These are phyloP conservation scores for Apoda limacodes DNA, from an alignment of 2,888 invertebrate species.

Conservation along the genomic window DNA sequence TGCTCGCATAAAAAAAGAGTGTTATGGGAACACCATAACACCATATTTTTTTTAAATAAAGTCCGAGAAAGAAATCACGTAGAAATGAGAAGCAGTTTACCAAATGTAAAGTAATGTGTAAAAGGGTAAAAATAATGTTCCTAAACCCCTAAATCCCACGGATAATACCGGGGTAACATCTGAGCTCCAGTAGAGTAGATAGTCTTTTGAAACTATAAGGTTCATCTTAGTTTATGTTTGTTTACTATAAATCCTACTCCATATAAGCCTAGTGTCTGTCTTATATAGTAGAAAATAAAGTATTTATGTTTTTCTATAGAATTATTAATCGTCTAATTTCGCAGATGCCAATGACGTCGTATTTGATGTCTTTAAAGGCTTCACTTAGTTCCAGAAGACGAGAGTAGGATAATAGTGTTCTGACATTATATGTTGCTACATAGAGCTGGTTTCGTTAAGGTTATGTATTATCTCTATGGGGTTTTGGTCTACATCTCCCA, in stretches of 20 bases:
- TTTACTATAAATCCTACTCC: constrained; percentile 1
- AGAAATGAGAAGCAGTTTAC: no score
- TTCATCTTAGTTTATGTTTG: background rate
- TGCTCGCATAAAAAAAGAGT: no score
- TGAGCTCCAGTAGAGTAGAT: no score
- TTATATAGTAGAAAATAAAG: constrained; percentile 1
- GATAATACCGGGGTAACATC: no score
- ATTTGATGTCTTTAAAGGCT: constrained; percentile 1
- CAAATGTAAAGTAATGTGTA: no score
- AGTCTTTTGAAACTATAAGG: background rate
- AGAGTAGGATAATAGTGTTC: constrained; percentile 1
- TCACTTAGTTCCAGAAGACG: constrained; percentile 1
- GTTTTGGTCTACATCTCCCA: constrained; percentile 10
- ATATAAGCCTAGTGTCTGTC: background rate
- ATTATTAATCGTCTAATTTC: constrained; percentile 1
- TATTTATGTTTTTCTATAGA: background rate
- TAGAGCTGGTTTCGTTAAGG: background rate
- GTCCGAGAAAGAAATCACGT: no score
- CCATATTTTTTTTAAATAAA: no score
- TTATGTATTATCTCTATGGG: constrained; percentile 5
- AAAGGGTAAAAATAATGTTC: no score
- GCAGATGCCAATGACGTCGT: constrained; percentile 1
- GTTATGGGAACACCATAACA: no score
- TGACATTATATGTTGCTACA: constrained; percentile 6
- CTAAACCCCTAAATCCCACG: no score